phyloP scores from a whole-genome alignment of 2,888 invertebrate species.

The Hypolimnas misippus region DNA sequence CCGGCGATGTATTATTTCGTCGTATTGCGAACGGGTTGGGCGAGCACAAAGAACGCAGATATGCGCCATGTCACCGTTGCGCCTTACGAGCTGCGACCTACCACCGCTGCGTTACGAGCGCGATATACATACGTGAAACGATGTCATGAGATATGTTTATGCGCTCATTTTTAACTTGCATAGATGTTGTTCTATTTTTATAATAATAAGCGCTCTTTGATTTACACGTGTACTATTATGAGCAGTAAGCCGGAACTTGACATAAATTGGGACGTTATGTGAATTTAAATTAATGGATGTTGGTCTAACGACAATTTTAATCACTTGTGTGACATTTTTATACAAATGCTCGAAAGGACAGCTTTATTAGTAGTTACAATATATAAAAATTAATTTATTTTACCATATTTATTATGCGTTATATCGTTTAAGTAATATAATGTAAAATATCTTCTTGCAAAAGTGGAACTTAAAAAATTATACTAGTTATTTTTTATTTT shows the following conservation, averaged over 20 bases:
- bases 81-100: constrained; percentile 36
- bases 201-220: constrained; percentile 7
- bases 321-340: too few species aligned
- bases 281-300: neutral
- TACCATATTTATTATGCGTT: too few species aligned
- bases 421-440: too few species aligned
- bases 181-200: constrained; percentile 25
- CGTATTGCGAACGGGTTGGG: constrained; percentile 31
- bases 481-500: too few species aligned
- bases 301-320: neutral
- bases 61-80: constrained; percentile 31
- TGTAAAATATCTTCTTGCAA: too few species aligned
- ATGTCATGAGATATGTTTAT: constrained; percentile 28
- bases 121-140: constrained; percentile 19
- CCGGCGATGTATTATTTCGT: constrained; percentile 59
- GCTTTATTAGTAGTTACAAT: too few species aligned
- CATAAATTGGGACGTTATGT: constrained; percentile 3
- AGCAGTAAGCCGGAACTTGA: constrained; percentile 1
- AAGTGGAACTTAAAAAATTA: too few species aligned
- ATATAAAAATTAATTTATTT: too few species aligned
- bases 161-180: constrained; percentile 7
- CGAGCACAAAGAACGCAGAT: constrained; percentile 33
- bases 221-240: constrained; percentile 5
- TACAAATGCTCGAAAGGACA: too few species aligned
- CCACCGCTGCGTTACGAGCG: constrained; percentile 18